Evolutionary conservation across 2,797 vertebrate species (phyloP), one percentile per base, ranked within the genome.

Genomic region (Brachyalestes nurse): DNA sequence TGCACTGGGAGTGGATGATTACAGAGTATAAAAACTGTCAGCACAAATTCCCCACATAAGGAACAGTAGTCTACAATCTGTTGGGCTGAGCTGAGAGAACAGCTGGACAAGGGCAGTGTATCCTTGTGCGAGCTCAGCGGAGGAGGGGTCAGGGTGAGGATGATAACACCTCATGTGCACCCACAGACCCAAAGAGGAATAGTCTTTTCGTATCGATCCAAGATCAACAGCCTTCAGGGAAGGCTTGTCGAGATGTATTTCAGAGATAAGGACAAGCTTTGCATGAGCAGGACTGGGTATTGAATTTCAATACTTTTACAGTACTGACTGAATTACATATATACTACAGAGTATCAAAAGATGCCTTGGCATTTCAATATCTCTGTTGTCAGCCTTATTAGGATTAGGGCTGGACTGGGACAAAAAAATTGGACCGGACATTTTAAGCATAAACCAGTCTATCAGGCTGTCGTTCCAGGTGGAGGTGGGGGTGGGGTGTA

Each of bases 61-160:
- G 76, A 53, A 49, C 23, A 67, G 45, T 1, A 21, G 51, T 40
- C 45, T 23, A 69, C 42, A 61, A 55, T 72, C 51, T 66, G 38
- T n/a, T 60, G 61, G 53, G 10, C 23, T 13, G 38, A 74, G 71
- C 64, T 40, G 51, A 6, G 19, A 60, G 40, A 82, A n/a, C 71
- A 53, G 38, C 21, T 0, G 23, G 53, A 61, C 79, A 75, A 80
- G 82, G 81, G 55, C 78, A 25, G 40, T 2, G 4, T 34, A 79
- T 64, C 86, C 83, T 85, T 78, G 73, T 25, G 80, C 25, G 19
- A 64, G 82, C 55, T 61, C 65, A 70, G 40, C 47, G 6, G 19
- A 42, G 25, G 77, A 42, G 16, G 73, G 75, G 76, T 79, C 81
- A 79, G 74, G 74, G 80, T 47, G 64, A 53, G 12, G 55, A 71